Conservation (phyloP, 1,140 invertebrate genomes). For the Lineus longissimus region DNA sequence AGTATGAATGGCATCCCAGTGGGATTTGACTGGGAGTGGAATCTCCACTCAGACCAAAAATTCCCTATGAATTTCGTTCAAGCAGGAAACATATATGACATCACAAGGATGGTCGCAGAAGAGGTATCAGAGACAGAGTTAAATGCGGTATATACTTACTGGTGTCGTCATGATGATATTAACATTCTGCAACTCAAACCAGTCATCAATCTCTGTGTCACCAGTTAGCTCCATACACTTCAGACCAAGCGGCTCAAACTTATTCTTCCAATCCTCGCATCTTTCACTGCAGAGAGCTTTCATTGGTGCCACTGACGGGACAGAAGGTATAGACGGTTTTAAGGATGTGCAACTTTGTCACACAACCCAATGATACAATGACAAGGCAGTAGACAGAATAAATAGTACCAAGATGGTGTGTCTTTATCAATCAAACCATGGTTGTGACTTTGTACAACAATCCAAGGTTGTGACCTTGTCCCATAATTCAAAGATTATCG, state of each 20-base stretch:
- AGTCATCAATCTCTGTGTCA: constrained; percentile 66
- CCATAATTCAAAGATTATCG: too few relatives aligned
- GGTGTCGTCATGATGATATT: constrained; percentile 75
- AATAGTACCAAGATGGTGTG: too few relatives aligned
- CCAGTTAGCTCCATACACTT: constrained; percentile 71
- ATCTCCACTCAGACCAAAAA: too few relatives aligned
- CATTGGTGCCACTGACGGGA: constrained; percentile 69
- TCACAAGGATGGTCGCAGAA: too few relatives aligned
- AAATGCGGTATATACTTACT: constrained; percentile 39
- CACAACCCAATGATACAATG: neutral
- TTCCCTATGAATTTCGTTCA: too few relatives aligned
- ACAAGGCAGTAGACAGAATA: neutral
- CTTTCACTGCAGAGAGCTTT: constrained; percentile 75
- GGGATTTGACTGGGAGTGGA: too few relatives aligned
- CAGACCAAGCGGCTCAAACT: constrained; percentile 64
- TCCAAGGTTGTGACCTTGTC: too few relatives aligned
- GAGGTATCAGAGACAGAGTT: too few relatives aligned
- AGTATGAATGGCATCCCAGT: too few relatives aligned
- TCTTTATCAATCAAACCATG: too few relatives aligned
- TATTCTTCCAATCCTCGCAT: constrained; percentile 67
- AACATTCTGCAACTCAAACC: constrained; percentile 51
- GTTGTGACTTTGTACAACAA: too few relatives aligned
- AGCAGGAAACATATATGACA: too few relatives aligned
- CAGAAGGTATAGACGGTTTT: constrained; percentile 10
- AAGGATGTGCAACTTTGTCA: constrained; percentile 2